Conservation (phyloP, 2,113 vertebrate species). For the Perca schrenkii region DNA sequence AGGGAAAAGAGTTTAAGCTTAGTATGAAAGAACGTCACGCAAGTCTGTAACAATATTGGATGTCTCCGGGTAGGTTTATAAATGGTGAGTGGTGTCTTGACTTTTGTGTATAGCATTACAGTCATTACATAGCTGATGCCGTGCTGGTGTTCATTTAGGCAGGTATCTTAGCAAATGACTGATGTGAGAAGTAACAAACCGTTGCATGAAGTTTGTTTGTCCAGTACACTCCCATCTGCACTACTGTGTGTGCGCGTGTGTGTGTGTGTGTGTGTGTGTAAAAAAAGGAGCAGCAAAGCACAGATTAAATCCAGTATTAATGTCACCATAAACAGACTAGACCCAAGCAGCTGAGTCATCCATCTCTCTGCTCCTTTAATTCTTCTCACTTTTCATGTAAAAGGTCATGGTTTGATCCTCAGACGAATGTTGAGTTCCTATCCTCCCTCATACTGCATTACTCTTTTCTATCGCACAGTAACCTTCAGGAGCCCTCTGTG, state of each 20-base stretch:
- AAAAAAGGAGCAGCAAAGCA: neutral
- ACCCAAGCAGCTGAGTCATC: conserved; percentile 46
- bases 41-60: neutral
- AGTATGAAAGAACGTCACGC: neutral
- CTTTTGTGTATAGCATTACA: neutral
- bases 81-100: neutral
- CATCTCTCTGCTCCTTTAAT: conserved; percentile 39
- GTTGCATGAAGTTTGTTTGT: neutral
- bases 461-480: conserved; percentile 2
- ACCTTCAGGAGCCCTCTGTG: conserved; percentile 34
- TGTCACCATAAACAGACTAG: conserved; percentile 39
- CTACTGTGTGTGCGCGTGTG: neutral
- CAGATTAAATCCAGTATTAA: conserved; percentile 21
- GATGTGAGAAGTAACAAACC: neutral
- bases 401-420: conserved; percentile 65
- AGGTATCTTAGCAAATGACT: neutral
- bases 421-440: conserved; percentile 9
- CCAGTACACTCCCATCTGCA: neutral
- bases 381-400: conserved; percentile 49
- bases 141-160: neutral
- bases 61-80: neutral
- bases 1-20: conserved; percentile 4
- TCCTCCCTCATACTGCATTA: conserved; percentile 22
- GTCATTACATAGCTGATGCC: neutral
- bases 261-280: conserved; percentile 5